Evolutionary conservation across 2,888 invertebrate genomes (phyloP).

Genomic region (Eristalis intricaria): DNA sequence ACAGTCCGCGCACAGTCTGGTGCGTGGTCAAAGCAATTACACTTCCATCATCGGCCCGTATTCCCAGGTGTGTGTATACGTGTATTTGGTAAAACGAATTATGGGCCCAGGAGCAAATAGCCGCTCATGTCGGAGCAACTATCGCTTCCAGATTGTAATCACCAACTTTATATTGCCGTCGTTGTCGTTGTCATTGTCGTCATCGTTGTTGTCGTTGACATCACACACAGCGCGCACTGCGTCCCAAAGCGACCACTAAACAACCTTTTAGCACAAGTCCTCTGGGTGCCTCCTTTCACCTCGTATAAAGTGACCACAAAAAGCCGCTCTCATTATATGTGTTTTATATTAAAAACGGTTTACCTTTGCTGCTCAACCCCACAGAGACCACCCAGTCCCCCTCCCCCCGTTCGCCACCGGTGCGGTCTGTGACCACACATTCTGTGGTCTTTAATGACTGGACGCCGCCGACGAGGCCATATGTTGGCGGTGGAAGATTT

Average conservation of each 20-base stretch:
- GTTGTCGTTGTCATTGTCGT: slow-evolving; percentile 11
- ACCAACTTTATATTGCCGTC: slow-evolving; percentile 25
- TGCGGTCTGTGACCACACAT: slow-evolving; percentile 14
- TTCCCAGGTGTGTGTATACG: slow-evolving; percentile 5
- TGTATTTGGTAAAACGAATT: slow-evolving; percentile 63
- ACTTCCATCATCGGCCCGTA: slow-evolving; percentile 4
- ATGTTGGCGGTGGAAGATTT: slow-evolving; percentile 38
- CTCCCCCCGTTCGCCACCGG: not conserved
- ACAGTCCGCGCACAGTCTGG: not conserved
- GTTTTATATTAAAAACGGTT: slow-evolving; percentile 55
- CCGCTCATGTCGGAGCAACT: slow-evolving; percentile 54
- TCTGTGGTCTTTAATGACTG: slow-evolving; percentile 47
- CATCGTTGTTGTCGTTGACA: not conserved
- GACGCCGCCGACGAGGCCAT: slow-evolving; percentile 45
- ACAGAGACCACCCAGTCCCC: not conserved
- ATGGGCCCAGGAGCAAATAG: slow-evolving; percentile 61
- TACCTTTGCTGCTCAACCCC: not conserved
- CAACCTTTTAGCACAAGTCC: slow-evolving; percentile 60
- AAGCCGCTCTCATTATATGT: slow-evolving; percentile 57
- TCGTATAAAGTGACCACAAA: slow-evolving; percentile 61
- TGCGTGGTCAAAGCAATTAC: slow-evolving; percentile 70
- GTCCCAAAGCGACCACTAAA: slow-evolving; percentile 62
- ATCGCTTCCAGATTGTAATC: slow-evolving; percentile 65
- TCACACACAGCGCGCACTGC: not conserved
- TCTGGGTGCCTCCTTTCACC: slow-evolving; percentile 50